phyloP scores from a whole-genome alignment of 2,888 invertebrate species.

The Xylocampa areola region DNA sequence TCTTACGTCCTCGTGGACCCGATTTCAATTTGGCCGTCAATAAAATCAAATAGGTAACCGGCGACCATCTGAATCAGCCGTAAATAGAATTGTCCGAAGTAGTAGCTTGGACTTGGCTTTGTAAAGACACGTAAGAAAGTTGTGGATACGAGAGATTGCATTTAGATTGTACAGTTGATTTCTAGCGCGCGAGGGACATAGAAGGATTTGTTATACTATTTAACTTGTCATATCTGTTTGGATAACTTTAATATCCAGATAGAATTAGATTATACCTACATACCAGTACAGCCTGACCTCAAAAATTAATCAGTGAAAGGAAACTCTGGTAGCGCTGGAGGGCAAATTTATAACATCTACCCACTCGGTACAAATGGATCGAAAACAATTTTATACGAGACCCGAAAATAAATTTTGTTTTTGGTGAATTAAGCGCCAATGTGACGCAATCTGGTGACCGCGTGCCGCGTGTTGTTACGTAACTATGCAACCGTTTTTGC shows the following conservation, averaged over 20 bases:
- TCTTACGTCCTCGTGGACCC: constrained; percentile 25
- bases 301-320: constrained; percentile 45
- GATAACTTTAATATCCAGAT: constrained; percentile 11
- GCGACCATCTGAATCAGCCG: constrained; percentile 35
- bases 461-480: constrained; percentile 65
- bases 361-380: constrained; percentile 34
- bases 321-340: constrained; percentile 25
- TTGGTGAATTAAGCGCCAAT: constrained; percentile 69
- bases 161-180: constrained; percentile 24
- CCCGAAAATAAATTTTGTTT: constrained; percentile 65
- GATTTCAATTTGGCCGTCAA: constrained; percentile 35
- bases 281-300: constrained; percentile 30
- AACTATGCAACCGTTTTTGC: constrained; percentile 62
- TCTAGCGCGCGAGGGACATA: constrained; percentile 11
- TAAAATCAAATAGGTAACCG: constrained; percentile 41
- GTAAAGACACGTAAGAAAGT: constrained; percentile 19
- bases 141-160: constrained; percentile 21
- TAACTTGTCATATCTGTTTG: constrained; percentile 9
- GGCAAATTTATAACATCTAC: constrained; percentile 37
- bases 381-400: constrained; percentile 42
- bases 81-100: constrained; percentile 30
- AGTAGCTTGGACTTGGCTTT: constrained; percentile 19
- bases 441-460: constrained; percentile 69
- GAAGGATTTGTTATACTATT: constrained; percentile 19
- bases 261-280: constrained; percentile 17